phyloP scores from a whole-genome alignment of 2,888 invertebrate species.

The Rhamphomyia laevipes region DNA sequence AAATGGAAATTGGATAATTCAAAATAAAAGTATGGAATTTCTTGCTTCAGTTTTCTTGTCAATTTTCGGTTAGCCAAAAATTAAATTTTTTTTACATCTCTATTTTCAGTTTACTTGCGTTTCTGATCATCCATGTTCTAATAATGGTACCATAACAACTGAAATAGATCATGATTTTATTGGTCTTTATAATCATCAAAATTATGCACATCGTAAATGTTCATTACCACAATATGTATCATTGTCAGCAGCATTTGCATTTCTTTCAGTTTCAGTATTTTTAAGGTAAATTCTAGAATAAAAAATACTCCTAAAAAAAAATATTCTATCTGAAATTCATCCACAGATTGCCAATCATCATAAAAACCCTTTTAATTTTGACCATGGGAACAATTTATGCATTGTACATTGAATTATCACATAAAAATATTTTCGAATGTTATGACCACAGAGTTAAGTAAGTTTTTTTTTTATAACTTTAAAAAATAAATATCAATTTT shows the following conservation, averaged over 20 bases:
- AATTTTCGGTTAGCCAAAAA: not conserved
- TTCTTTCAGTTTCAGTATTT: constrained; percentile 75
- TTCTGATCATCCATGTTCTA: constrained; percentile 36
- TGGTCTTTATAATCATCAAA: constrained; percentile 22
- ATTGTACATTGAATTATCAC: constrained; percentile 69
- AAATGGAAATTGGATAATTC: not conserved
- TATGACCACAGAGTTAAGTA: constrained; percentile 69
- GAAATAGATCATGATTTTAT: constrained; percentile 22
- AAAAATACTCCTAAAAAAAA: not conserved
- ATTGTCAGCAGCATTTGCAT: constrained; percentile 71
- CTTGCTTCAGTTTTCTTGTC: not conserved
- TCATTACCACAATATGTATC: constrained; percentile 80
- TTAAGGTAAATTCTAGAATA: constrained; percentile 38
- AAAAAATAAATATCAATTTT: constrained; percentile 11
- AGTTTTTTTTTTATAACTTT: constrained; percentile 37
- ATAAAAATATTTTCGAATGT: constrained; percentile 65
- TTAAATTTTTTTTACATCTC: not conserved
- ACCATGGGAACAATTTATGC: constrained; percentile 72
- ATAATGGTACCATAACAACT: constrained; percentile 23
- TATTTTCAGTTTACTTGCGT: constrained; percentile 52
- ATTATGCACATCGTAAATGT: constrained; percentile 61
- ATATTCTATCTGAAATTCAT: not conserved
- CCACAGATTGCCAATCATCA: constrained; percentile 58
- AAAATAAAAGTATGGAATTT: not conserved
- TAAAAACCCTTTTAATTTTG: constrained; percentile 65